Percentiles rank a stretch among this genome's conserved stretches.
Evolutionary conservation across 1,140 invertebrate genomes (phyloP).

Genomic region (Listronotus bonariensis): DNA sequence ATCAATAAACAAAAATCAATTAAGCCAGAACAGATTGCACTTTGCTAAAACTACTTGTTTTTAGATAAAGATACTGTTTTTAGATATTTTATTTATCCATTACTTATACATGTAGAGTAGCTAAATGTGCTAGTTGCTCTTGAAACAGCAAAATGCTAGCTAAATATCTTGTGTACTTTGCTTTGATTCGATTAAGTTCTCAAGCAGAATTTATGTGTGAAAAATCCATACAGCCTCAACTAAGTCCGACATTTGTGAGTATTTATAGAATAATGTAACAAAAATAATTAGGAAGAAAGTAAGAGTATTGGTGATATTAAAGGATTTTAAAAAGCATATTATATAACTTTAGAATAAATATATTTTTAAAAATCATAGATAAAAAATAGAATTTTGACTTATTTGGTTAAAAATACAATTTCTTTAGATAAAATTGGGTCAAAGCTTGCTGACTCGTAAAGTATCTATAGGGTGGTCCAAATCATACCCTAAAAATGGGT

Average conservation of each 20-base stretch:
- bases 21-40: constrained; percentile 10
- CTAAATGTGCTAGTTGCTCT: no score
- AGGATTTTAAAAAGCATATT: no score
- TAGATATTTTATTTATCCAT: neutral
- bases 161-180: neutral
- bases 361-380: no score
- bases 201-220: neutral
- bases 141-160: neutral
- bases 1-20: constrained; percentile 2
- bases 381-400: no score
- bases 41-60: neutral
- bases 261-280: neutral
- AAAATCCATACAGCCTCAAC: constrained; percentile 7
- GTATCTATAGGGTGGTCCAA: no score
- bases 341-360: no score
- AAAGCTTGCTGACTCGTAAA: no score
- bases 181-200: neutral
- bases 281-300: no score
- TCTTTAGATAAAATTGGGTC: no score
- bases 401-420: no score
- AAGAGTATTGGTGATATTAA: no score
- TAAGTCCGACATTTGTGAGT: constrained; percentile 27
- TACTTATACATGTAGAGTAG: neutral
- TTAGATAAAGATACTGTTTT: neutral
- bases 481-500: no score